Evolutionary conservation across 1,140 invertebrate species (phyloP).

Genomic region (Ridgeia piscesae): DNA sequence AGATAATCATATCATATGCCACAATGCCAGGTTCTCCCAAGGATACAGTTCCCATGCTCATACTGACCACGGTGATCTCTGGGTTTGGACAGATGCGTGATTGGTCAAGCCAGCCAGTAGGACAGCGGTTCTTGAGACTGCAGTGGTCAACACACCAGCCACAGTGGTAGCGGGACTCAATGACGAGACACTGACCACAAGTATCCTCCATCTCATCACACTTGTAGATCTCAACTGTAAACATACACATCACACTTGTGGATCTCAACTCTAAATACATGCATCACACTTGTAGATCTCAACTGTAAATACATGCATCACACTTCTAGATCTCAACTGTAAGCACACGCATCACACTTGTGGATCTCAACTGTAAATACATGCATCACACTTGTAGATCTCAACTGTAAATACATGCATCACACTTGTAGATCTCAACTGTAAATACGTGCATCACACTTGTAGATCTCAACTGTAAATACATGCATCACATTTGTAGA

Average conservation of each 20-base stretch:
- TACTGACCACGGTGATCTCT: conserved; percentile 66
- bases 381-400: too few species aligned
- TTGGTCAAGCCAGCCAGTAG: not conserved
- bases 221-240: conserved; percentile 26
- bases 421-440: too few species aligned
- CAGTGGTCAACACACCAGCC: conserved; percentile 20
- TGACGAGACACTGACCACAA: conserved; percentile 24
- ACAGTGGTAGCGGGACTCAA: conserved; percentile 24
- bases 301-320: too few species aligned
- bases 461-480: too few species aligned
- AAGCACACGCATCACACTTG: too few species aligned
- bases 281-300: not conserved
- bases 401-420: too few species aligned
- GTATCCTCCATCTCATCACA: conserved; percentile 13
- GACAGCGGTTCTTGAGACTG: not conserved
- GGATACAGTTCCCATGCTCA: too few species aligned
- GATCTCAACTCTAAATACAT: not conserved
- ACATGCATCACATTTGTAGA: not conserved
- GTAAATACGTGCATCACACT: too few species aligned
- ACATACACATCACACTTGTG: not conserved
- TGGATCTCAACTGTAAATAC: too few species aligned
- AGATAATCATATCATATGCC: not conserved
- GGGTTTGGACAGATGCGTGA: conserved; percentile 83
- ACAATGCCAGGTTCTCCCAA: too few species aligned
- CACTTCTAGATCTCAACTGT: too few species aligned